These are phyloP conservation scores for Cryptocheilus praepositus DNA, from an alignment of 2,888 invertebrate species.

Conservation along the genomic window DNA sequence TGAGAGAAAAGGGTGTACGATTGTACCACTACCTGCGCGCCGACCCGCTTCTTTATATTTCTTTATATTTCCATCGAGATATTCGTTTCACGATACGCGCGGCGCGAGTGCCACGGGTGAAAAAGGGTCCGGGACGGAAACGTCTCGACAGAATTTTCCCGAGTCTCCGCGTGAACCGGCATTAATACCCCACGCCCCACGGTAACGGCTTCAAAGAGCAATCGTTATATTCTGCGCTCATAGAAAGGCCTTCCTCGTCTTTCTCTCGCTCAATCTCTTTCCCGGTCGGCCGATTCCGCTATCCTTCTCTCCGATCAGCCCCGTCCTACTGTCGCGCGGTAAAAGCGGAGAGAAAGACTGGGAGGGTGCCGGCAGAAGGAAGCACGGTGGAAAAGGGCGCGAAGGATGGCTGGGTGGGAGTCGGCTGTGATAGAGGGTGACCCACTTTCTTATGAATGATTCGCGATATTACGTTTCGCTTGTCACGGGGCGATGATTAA, in stretches of 20 bases:
- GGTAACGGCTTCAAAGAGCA: slow-evolving; percentile 61
- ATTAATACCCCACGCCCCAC: slow-evolving; percentile 49
- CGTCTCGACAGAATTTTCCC: slow-evolving; percentile 51
- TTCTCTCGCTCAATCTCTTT: slow-evolving; percentile 2
- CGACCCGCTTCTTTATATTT: too few species aligned
- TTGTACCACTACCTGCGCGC: too few species aligned
- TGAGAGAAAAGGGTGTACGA: too few species aligned
- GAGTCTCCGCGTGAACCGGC: slow-evolving; percentile 36
- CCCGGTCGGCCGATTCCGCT: slow-evolving; percentile 1
- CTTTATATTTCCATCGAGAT: slow-evolving; percentile 21
- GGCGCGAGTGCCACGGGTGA: too few species aligned
- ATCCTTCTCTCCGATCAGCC: neutral
- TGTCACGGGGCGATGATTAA: slow-evolving; percentile 53
- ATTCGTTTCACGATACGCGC: slow-evolving; percentile 30
- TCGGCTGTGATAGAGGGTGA: slow-evolving; percentile 47
- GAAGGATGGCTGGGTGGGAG: slow-evolving; percentile 3
- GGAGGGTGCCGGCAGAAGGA: slow-evolving; percentile 6
- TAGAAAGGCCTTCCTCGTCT: slow-evolving; percentile 41
- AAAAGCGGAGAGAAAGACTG: slow-evolving; percentile 37
- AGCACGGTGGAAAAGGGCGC: slow-evolving; percentile 5
- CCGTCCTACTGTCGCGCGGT: slow-evolving; percentile 31
- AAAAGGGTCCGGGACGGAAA: slow-evolving; percentile 32
- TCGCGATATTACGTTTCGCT: slow-evolving; percentile 59
- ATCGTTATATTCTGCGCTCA: slow-evolving; percentile 57
- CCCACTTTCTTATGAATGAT: slow-evolving; percentile 62